Conservation (phyloP, 2,797 vertebrate genomes). For the Anabas testudineus region DNA sequence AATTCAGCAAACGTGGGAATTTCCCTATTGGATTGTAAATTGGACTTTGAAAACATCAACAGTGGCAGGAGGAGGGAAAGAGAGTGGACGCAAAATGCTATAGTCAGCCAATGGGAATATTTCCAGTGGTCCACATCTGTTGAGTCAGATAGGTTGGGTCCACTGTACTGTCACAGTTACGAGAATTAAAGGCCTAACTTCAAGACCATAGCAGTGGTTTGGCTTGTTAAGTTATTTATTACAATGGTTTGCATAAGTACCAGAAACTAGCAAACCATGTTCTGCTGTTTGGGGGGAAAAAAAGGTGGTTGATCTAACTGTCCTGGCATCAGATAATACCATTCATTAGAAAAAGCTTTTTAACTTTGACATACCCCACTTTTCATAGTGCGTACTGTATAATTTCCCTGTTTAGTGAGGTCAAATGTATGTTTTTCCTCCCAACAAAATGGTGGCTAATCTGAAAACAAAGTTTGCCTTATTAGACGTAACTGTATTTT, state of each 20-base stretch:
- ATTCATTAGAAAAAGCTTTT: background rate
- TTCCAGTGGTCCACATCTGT: background rate
- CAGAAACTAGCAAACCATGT: background rate
- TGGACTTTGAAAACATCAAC: conserved; percentile 16
- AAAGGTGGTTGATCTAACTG: no score
- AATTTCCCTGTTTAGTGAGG: background rate
- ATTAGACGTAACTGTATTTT: no score
- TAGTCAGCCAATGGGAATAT: background rate
- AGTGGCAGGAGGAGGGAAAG: conserved; percentile 4
- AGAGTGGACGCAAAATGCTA: background rate
- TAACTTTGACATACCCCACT: background rate
- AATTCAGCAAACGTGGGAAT: conserved; percentile 38
- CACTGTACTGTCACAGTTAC: background rate
- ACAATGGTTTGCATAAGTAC: no score
- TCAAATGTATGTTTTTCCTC: background rate
- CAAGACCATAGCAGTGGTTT: background rate
- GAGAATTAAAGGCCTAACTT: background rate
- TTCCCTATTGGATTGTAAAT: conserved; percentile 24
- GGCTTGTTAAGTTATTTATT: background rate
- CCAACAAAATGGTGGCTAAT: background rate
- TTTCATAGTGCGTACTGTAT: background rate
- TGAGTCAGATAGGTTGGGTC: background rate
- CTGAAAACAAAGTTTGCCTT: background rate
- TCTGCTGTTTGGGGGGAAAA: background rate
- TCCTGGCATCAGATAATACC: no score